Evolutionary conservation across 2,113 vertebrate genomes (phyloP).

Genomic region (Motacilla alba): DNA sequence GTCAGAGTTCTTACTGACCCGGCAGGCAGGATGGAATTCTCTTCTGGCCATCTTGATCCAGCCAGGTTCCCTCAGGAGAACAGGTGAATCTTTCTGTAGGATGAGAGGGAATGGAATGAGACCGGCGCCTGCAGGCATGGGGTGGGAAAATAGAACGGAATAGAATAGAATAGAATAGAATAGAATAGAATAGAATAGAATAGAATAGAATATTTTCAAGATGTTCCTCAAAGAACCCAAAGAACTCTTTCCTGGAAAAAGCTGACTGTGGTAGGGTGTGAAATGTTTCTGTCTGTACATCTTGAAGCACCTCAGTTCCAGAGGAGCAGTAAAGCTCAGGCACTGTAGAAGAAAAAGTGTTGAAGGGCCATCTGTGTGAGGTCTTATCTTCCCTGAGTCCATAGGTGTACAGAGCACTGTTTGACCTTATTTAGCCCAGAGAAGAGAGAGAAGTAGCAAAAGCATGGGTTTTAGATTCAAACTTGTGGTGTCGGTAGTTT

Average conservation of each 20-base stretch:
- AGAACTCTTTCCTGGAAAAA: background rate
- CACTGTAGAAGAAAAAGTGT: background rate
- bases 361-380: background rate
- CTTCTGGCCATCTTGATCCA: slow-evolving; percentile 31
- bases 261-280: background rate
- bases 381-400: background rate
- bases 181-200: background rate
- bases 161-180: background rate
- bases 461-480: background rate
- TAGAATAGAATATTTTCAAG: background rate
- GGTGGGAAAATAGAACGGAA: background rate
- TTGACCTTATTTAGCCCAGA: background rate
- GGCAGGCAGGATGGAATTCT: slow-evolving; percentile 73
- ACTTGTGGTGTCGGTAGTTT: background rate
- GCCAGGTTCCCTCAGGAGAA: slow-evolving; percentile 72
- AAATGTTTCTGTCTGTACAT: background rate
- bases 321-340: background rate
- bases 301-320: background rate
- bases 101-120: background rate
- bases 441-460: background rate
- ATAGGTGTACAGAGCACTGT: background rate
- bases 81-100: slow-evolving; percentile 69
- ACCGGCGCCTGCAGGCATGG: background rate
- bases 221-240: background rate
- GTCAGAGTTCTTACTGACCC: slow-evolving; percentile 55